phyloP scores from a whole-genome alignment of 2,888 invertebrate genomes.

The Clanis bilineata region DNA sequence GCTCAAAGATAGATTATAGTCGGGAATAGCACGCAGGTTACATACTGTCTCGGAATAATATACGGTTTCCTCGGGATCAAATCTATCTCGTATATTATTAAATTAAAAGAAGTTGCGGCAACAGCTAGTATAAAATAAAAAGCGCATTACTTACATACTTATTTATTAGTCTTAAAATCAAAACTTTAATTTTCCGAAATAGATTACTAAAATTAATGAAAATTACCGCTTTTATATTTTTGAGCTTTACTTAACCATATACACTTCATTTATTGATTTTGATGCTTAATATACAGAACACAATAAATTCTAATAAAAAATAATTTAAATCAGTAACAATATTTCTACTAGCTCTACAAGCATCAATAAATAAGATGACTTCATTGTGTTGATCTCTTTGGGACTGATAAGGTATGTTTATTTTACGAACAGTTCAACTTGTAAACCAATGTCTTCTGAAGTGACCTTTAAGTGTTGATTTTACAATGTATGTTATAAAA shows the following conservation, averaged over 20 bases:
- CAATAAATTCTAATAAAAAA: constrained; percentile 64
- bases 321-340: constrained; percentile 75
- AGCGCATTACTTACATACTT: constrained; percentile 49
- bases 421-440: constrained; percentile 11
- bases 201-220: constrained; percentile 59
- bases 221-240: constrained; percentile 45
- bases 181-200: constrained; percentile 62
- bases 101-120: no score
- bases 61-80: no score
- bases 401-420: constrained; percentile 34
- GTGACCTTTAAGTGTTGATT: background rate
- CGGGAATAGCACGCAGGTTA: no score
- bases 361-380: constrained; percentile 78
- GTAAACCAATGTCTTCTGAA: constrained; percentile 3
- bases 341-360: constrained; percentile 63
- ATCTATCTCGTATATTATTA: no score
- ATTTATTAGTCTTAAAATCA: constrained; percentile 72
- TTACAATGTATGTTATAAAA: constrained; percentile 3
- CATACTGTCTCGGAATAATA: no score
- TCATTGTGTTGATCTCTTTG: constrained; percentile 70
- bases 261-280: constrained; percentile 61
- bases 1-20: no score
- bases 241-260: constrained; percentile 68
- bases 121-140: no score
- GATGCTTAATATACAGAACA: constrained; percentile 77